Evolutionary conservation across 2,797 vertebrate species (phyloP), one percentile per base, ranked within the genome.

Genomic region (Pseudomugil tenellus): DNA sequence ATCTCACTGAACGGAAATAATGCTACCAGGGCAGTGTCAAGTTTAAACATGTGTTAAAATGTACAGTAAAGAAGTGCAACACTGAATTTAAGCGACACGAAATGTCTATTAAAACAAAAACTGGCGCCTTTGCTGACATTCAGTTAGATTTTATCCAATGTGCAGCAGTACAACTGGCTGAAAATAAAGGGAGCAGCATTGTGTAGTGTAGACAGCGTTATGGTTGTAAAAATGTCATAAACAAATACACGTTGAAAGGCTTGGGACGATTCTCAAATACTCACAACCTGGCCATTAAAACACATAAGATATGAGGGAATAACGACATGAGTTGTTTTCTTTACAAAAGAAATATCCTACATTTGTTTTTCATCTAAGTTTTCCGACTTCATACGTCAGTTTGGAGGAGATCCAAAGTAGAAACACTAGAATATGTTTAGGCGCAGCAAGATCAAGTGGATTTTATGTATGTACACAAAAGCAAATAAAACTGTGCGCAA

Each of bases 1-100:
- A 72, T 74, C 58, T 70, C 12, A 46, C 74, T 71, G 53, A 87
- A 85, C 82, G 84, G 89, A 90, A 90, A 90, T 77, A 70, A 83
- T 77, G 76, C 61, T 48, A 66, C 59, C 34, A 63, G 64, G 69
- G 70, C 52, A 37, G 28, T 70, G 68, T 49, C 25, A 79, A 77
- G 63, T 77, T 80, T 51, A 19, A 72, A 75, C 58, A 26, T 31
- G 57, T 32, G 34, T 28, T 67, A 28, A 69, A 72, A 70, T 41
- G 8, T 53, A 31, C 35, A 7, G 48, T 56, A 6, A 35, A 32
- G 13, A 60, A 69, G 67, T n/a, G n/a, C n/a, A n/a, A n/a, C 34
- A 49, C 11, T 25, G 49, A 32, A 12, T 59, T 51, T 49, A 4
- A 51, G 28, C 26, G 58, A 31, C 23, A 31, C 23, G 17, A 31